Evolutionary conservation across 2,888 invertebrate species (phyloP).

Genomic region (Drosophila rellima): DNA sequence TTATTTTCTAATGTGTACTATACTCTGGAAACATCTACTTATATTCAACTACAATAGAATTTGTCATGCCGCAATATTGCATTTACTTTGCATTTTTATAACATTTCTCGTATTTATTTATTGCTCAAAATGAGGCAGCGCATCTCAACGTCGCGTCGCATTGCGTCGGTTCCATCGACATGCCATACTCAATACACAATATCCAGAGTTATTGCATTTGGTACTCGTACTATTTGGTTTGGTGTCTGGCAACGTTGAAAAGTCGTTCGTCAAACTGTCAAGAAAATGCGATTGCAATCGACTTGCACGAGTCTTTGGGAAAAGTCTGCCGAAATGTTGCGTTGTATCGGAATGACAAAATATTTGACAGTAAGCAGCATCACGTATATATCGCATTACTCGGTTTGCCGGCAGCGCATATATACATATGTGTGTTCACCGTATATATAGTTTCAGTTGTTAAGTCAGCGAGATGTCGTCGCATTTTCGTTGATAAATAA

Average conservation of each 20-base stretch:
- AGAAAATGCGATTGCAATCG: constrained; percentile 53
- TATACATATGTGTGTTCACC: neutral
- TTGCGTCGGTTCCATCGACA: constrained; percentile 5
- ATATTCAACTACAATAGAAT: constrained; percentile 1
- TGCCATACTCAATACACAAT: constrained; percentile 27
- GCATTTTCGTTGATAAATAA: constrained; percentile 57
- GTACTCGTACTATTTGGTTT: constrained; percentile 36
- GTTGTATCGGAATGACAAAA: constrained; percentile 62
- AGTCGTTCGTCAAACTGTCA: constrained; percentile 73
- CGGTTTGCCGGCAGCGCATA: constrained; percentile 12
- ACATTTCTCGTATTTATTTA: constrained; percentile 7
- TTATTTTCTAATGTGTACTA: too few relatives aligned
- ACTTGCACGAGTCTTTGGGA: neutral
- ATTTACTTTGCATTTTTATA: constrained; percentile 3
- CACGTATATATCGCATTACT: constrained; percentile 63
- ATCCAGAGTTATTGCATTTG: constrained; percentile 39
- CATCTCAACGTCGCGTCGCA: neutral
- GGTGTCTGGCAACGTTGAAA: constrained; percentile 44
- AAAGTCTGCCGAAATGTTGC: constrained; percentile 12
- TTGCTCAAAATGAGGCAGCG: constrained; percentile 3
- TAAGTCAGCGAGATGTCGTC: constrained; percentile 14
- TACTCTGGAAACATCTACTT: neutral
- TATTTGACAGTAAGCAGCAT: constrained; percentile 78
- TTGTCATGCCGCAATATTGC: neutral
- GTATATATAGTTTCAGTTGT: constrained; percentile 22